Conservation (phyloP, 1,140 invertebrate genomes). For the Temnothorax nylanderi region DNA sequence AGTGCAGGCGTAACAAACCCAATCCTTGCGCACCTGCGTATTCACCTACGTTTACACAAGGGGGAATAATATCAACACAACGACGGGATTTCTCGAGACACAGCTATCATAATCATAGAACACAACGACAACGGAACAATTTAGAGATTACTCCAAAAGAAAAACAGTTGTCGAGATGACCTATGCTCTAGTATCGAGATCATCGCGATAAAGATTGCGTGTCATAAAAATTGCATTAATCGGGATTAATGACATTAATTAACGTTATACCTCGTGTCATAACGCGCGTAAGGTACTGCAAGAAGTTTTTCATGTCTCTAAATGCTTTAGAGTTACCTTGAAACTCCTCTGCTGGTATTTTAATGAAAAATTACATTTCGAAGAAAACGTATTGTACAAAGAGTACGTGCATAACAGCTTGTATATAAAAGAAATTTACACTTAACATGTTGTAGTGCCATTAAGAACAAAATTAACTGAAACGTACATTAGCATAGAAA, state of each 20-base stretch:
- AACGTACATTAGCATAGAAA: constrained; percentile 12
- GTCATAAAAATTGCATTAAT: constrained; percentile 18
- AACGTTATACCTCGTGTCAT: not conserved
- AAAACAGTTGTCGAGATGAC: constrained; percentile 49
- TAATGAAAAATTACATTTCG: constrained; percentile 35
- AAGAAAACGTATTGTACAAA: constrained; percentile 23
- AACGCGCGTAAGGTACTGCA: not conserved
- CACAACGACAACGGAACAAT: constrained; percentile 43
- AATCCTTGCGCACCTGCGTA: constrained; percentile 96
- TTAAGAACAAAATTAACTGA: not conserved
- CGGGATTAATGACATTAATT: constrained; percentile 29
- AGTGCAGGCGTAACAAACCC: constrained; percentile 97
- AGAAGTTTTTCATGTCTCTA: constrained; percentile 43
- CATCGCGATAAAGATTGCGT: not conserved
- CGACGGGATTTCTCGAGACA: not conserved
- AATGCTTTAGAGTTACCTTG: constrained; percentile 52
- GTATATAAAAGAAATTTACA: constrained; percentile 17
- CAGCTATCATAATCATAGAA: constrained; percentile 25
- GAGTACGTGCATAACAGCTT: constrained; percentile 18
- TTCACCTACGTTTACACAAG: constrained; percentile 88
- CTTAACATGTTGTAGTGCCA: constrained; percentile 32
- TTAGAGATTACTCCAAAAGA: constrained; percentile 2
- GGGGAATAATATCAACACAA: constrained; percentile 7
- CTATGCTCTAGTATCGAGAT: constrained; percentile 56
- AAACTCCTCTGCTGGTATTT: constrained; percentile 21